Base-by-base conservation (phyloP, 2,797 vertebrate species). In the Esox lucius region DNA sequence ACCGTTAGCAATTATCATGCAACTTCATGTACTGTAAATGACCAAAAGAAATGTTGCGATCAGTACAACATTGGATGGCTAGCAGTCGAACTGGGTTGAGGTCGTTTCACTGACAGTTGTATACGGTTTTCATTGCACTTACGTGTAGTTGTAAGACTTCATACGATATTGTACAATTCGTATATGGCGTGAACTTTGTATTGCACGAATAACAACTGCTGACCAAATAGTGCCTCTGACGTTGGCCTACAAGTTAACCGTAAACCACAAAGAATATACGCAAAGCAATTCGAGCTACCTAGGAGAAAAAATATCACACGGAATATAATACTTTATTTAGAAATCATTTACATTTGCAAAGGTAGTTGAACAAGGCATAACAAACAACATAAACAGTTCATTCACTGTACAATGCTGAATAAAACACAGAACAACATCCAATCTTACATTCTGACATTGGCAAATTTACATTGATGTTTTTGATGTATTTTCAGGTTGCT, bases 401-500 rank as follows among this genome's bases (percentile, higher is more conserved):
- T 61, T 61, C 24, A 26, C 56, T 61, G 56, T 61, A 61, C 56
- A 61, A 61, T 2, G 11, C 56, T 5, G 22, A 61, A 17, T 22
- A 61, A 61, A 13, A 61, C 56, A 61, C n/a, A 24, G 56, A 26
- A 61, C 51, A 24, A 22, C 4, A 61, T 61, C 9, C 11, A 13
- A 12, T 61, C 56, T 61, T 61, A 61, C 56, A 61, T 61, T 61
- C 22, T 24, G 3, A 61, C 56, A 61, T 61, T 61, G 11, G 56
- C 56, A 61, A 61, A 61, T 13, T 61, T 61, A 61, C 56, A 61
- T 61, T 61, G 56, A 61, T 61, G 56, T 5, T 61, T 61, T 28
- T 87, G 83, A 8, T 93, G 90, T 53, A 88, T 86, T 79, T 82
- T 90, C 33, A 93, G 88, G 75, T 91, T 91, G 0, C 82, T 81